phyloP scores from a whole-genome alignment of 1,140 invertebrate genomes.

The Babylonia areolata region DNA sequence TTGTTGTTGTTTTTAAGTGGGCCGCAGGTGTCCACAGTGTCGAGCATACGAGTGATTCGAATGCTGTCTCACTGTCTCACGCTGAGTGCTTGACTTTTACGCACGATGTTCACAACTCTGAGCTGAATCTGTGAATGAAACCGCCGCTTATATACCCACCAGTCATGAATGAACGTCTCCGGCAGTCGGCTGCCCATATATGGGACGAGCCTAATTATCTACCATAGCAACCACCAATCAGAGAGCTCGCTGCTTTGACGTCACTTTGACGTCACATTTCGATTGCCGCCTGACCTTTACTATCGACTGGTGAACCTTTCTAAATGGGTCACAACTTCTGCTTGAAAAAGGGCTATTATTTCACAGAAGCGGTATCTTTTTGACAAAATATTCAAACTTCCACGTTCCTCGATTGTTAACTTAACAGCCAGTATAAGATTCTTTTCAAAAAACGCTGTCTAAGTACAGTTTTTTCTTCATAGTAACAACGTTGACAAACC shows the following conservation, averaged over 20 bases:
- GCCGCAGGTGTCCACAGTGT: constrained; percentile 27
- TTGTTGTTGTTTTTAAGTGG: too few species aligned
- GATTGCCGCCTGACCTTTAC: constrained; percentile 51
- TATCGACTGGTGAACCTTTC: constrained; percentile 40
- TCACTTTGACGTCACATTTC: constrained; percentile 63
- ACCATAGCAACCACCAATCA: constrained; percentile 74
- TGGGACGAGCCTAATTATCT: constrained; percentile 60
- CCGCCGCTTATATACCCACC: constrained; percentile 52
- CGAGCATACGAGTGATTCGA: not conserved
- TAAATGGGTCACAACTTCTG: constrained; percentile 60
- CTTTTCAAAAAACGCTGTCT: constrained; percentile 27
- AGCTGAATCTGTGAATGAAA: constrained; percentile 70
- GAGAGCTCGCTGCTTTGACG: constrained; percentile 62
- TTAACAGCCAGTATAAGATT: constrained; percentile 19
- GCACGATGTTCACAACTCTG: constrained; percentile 76
- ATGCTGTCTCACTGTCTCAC: constrained; percentile 33
- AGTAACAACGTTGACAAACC: constrained; percentile 41
- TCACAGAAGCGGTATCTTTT: constrained; percentile 15
- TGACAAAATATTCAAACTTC: constrained; percentile 25
- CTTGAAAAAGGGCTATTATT: constrained; percentile 11
- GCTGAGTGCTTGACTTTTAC: constrained; percentile 63
- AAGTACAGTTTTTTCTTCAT: constrained; percentile 44
- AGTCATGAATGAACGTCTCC: constrained; percentile 82
- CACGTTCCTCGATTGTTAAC: constrained; percentile 16
- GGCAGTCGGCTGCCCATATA: constrained; percentile 77